Evolutionary conservation across 2,113 vertebrate genomes (phyloP), one percentile per base, ranked within the genome.

Genomic region (Myiagra hebetior): DNA sequence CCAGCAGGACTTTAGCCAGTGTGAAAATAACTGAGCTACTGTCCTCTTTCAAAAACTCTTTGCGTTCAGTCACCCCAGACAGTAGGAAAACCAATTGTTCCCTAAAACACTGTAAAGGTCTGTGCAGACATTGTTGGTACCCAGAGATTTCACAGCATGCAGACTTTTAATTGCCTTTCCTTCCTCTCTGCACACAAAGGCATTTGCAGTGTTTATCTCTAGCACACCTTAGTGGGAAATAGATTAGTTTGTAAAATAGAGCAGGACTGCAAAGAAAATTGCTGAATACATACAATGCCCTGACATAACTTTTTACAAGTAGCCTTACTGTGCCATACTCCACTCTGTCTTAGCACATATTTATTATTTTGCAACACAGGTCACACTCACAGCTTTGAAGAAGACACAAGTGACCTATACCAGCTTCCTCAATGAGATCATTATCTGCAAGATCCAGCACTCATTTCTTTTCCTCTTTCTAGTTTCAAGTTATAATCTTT

Each of bases 81-180:
- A 85, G 77, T 11, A 78, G 53, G 41, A 91, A 93, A 85, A 62
- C 8, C 37, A 64, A 22, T 8, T 64, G 67, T 49, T 65, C 76
- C 84, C 56, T 55, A 55, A 67, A 93, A 79, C 4, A 2, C 19
- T 63, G 15, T 6, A 55, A 37, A 63, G 50, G 60, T 47, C 83
- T 91, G 31, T 42, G 49, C 62, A 76, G 64, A 78, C 72, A 63
- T 37, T 65, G 27, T 4, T 52, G 31, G 31, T 17, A 47, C 35
- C 20, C 80, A 57, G 69, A 87, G 59, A 91, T 89, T 67, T 87
- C 95, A 95, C 77, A 96, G 92, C 70, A 64, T 35, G 80, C 50
- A 76, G 64, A 77, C 47, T 82, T 92, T n/a, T 95, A 95, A 93
- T 95, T 94, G 88, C 69, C 65, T 87, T 33, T 69, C 49, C 33